A percentile compares a stretch with the other conserved stretches of the same genome.
Evolutionary conservation across 2,888 invertebrate genomes (phyloP).

Genomic region (Tholera decimalis): DNA sequence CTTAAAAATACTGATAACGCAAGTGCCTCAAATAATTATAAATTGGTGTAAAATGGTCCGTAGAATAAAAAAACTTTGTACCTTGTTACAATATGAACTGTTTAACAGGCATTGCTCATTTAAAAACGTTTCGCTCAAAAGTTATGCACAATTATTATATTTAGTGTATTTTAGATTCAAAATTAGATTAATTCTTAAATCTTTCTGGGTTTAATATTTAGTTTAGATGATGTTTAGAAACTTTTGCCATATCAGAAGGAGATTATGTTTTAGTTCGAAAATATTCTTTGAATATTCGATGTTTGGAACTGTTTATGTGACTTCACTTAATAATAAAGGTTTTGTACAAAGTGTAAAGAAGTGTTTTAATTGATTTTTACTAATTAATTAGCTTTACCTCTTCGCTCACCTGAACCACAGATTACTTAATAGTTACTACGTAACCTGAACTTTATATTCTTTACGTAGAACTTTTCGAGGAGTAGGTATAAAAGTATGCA

Average conservation of each 20-base stretch:
- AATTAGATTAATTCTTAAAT: slow-evolving; percentile 6
- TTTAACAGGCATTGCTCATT: slow-evolving; percentile 19
- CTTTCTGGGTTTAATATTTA: slow-evolving; percentile 55
- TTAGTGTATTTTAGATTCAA: slow-evolving; percentile 3
- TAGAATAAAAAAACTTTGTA: slow-evolving; percentile 12
- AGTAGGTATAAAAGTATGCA: no score
- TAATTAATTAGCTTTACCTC: background rate
- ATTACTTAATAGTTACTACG: no score
- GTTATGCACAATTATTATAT: slow-evolving; percentile 28
- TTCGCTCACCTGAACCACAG: no score
- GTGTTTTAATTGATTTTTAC: slow-evolving; percentile 31
- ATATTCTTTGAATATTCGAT: slow-evolving; percentile 48
- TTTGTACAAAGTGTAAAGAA: slow-evolving; percentile 64
- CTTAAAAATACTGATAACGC: background rate
- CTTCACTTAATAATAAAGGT: slow-evolving; percentile 62
- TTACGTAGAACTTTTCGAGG: no score
- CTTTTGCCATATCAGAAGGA: slow-evolving; percentile 63
- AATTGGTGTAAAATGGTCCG: slow-evolving; percentile 3
- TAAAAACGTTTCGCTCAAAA: slow-evolving; percentile 54
- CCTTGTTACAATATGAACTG: slow-evolving; percentile 1
- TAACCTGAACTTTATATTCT: no score
- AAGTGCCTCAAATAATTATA: slow-evolving; percentile 45
- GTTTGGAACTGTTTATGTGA: slow-evolving; percentile 48
- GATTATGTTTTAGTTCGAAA: slow-evolving; percentile 46
- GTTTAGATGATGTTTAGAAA: slow-evolving; percentile 52